Base-by-base conservation (phyloP, 2,888 invertebrate species). In the Hypena proboscidalis region DNA sequence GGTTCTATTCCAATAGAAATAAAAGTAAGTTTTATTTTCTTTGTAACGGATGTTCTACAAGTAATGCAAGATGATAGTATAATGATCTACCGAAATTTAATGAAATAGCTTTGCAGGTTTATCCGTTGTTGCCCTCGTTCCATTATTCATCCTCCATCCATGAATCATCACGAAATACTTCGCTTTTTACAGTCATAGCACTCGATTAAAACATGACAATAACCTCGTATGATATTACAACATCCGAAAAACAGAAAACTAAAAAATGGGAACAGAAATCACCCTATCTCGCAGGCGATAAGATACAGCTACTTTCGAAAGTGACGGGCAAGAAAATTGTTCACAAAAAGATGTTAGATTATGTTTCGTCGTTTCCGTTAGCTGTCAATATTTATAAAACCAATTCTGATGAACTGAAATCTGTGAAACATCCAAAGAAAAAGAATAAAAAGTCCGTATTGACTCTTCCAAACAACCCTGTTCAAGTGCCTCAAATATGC, bases 361-460 rank as follows among this genome's bases (percentile, higher is more conserved):
- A 77, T 4, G 41, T 68, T 2, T 80, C 85, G 3, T 84, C 85
- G 3, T 81, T 80, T 53, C 80, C 85, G 6, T 51, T 82, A 42
- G 81, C 83, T 26, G 69, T 65, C 15, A 80, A 78, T 34, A 64
- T 89, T 20, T 88, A 85, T 49, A 88, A 81, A 72, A 77, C 83
- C n/a, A 87, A 69, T 61, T 90, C 89, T 4, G 85, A 80, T 50
- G 85, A 89, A 50, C 79, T 84, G 23, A 84, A 77, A 51, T 32
- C 59, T 4, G 33, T 50, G 7, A 84, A 77, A 60, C 69, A 58
- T 36, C 45, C 27, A 3, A 74, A 49, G 27, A 83, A 71, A 49
- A 88, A 85, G 51, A 70, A 74, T 2, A 80, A 83, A 45, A 90
- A 89, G 52, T 85, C 84, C 2, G 85, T 87, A 6, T 61, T 86